phyloP scores from a whole-genome alignment of 2,113 vertebrate species.

The Polypterus bichir region DNA sequence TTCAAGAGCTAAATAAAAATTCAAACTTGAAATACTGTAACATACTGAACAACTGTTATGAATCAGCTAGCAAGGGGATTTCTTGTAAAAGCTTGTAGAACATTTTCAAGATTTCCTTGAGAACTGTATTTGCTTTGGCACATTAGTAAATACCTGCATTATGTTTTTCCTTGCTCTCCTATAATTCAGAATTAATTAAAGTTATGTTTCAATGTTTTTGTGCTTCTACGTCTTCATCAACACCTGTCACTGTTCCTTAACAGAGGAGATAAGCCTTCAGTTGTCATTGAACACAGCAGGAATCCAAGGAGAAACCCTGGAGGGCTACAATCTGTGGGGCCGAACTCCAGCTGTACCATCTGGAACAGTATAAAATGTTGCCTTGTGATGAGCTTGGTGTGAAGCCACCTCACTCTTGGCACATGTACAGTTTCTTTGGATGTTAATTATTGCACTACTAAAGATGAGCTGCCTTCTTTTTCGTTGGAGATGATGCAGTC shows the following conservation, averaged over 20 bases:
- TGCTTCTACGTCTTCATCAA: slow-evolving; percentile 1
- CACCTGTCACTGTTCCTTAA: slow-evolving; percentile 3
- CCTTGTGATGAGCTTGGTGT: neutral
- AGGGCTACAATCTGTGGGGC: neutral
- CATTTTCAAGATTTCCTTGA: no score
- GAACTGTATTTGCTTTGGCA: no score
- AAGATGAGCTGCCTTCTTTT: no score
- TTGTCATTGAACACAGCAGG: slow-evolving; percentile 4
- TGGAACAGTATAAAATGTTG: slow-evolving; percentile 1
- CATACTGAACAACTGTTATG: no score
- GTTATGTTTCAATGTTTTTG: no score
- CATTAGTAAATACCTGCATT: neutral
- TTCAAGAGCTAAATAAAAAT: no score
- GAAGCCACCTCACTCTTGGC: neutral
- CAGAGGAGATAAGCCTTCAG: neutral
- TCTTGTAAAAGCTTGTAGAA: no score
- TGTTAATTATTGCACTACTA: no score
- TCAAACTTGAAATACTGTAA: no score
- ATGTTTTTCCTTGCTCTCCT: neutral
- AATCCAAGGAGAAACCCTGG: neutral
- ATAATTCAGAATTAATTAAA: no score
- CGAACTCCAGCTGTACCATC: slow-evolving; percentile 1
- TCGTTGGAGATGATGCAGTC: neutral
- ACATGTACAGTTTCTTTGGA: neutral
- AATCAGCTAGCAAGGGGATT: no score